These are phyloP conservation scores for Drosophila helvetica DNA, from an alignment of 2,888 invertebrate genomes.

Conservation along the genomic window DNA sequence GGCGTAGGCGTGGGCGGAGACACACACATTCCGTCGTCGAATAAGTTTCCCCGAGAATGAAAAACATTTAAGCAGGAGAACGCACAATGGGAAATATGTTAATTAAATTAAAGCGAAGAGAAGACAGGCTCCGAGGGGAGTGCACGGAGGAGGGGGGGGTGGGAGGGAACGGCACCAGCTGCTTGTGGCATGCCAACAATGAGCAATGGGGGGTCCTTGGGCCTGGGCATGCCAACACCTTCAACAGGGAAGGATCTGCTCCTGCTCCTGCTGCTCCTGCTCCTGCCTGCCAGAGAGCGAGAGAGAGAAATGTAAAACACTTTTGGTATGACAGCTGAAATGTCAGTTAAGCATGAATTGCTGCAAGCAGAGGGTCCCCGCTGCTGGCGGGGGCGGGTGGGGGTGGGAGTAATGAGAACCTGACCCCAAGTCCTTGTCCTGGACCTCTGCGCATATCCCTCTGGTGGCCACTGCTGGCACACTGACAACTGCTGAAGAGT, in stretches of 20 bases:
- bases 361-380: constrained; percentile 17
- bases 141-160: background rate
- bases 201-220: constrained; percentile 47
- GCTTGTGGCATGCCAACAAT: constrained; percentile 74
- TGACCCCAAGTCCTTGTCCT: background rate
- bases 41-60: constrained; percentile 9
- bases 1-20: no score
- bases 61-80: constrained; percentile 24
- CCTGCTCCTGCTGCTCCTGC: constrained; percentile 28
- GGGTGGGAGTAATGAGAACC: constrained; percentile 50
- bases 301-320: constrained; percentile 73
- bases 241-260: constrained; percentile 47
- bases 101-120: constrained; percentile 62
- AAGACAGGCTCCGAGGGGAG: constrained; percentile 4
- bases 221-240: constrained; percentile 57
- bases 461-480: constrained; percentile 29
- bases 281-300: constrained; percentile 31
- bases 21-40: constrained; percentile 1
- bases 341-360: constrained; percentile 75
- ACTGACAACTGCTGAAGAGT: constrained; percentile 43
- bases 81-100: constrained; percentile 55
- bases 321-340: constrained; percentile 79
- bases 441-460: background rate
- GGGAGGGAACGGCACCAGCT: constrained; percentile 57
- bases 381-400: background rate